Base-by-base conservation (phyloP, 2,888 invertebrate species). In the Heliconius aoede region DNA sequence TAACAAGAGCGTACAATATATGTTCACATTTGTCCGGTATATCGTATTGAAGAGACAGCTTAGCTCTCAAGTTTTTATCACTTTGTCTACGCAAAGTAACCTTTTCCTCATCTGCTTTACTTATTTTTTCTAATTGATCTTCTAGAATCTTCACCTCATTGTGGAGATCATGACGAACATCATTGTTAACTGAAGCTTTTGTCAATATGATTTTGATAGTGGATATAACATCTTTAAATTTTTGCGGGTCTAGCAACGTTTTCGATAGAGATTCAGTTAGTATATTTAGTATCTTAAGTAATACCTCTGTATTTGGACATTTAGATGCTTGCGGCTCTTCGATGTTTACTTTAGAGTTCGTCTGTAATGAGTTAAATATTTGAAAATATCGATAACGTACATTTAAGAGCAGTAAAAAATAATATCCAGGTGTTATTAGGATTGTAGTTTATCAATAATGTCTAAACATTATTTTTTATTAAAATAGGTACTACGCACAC, bases 291-390 rank as follows among this genome's bases (percentile, higher is more conserved):
- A 77, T 80, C 76, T 72, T 77, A 55, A 62, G n/a, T 60, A 80
- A 40, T 67, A 32, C 71, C 15, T 67, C 78, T 18, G 72, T 60
- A 61, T 78, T 77, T 28, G 78, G 79, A 73, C 81, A 82, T 40
- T 65, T 32, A 18, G 74, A 1, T 51, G 75, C 7, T 21, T n/a
- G 15, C 28, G 15, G 30, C 18, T 64, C 24, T n/a, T 64, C 64
- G 18, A 15, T 30, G 28, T 36, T 18, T n/a, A 36, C 32, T 58
- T 40, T 55, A n/a, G 9, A 18, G 26, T 28, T 36, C n/a, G 46
- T 26, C 74, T 32, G 67, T 58, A 74, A 62, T 24, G 2, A n/a
- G 58, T 36, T 46, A 24, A 55, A 9, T 55, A n/a, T 36, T 24
- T 67, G 15, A 51, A 73, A 30, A 51, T 40, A 73, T 46, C 5